Evolutionary conservation across 2,797 vertebrate species (phyloP), one percentile per base, ranked within the genome.

Genomic region (Lepus oiostolus): DNA sequence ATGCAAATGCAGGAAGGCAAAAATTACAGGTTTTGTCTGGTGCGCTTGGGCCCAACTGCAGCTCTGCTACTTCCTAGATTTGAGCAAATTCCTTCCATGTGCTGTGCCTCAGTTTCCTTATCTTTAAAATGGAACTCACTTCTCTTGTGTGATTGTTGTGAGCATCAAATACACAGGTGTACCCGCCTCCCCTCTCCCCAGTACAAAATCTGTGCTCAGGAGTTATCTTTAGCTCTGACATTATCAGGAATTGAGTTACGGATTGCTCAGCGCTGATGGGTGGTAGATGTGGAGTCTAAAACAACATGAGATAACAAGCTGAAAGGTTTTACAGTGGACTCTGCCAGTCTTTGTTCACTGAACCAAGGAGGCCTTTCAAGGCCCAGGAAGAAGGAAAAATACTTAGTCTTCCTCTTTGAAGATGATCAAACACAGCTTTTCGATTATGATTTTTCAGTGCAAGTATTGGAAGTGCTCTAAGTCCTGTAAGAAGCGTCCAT

Each of bases 341-440:
- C 72, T 90, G 62, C 81, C 81, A 91, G 12, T 32, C 52, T 83
- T 58, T 84, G 47, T 94, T 79, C 28, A 52, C 54, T 50, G 35
- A 79, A 94, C 80, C 22, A 42, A 28, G 5, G 76, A 63, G 19
- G 68, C 88, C 70, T 60, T 91, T 84, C 32, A 52, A 92, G 52
- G 54, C 47, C 50, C 32, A 28, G 7, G 21, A 65, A 67, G 28
- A 72, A 77, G 74, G 63, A 79, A 75, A 79, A 63, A 42, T 35
- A 35, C 4, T 22, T 81, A 30, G 32, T 74, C 35, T 82, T 92
- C 79, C 63, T 74, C 42, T 67, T 47, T 88, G 54, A 81, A 80
- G 54, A 22, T 94, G 35, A 19, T 81, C 24, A 76, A 79, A n/a
- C 76, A 72, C 63, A 82, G 19, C 67, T 72, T 92, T 96, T 76